Evolutionary conservation across 2,113 vertebrate genomes (phyloP).

Genomic region (Oryzias melastigma): DNA sequence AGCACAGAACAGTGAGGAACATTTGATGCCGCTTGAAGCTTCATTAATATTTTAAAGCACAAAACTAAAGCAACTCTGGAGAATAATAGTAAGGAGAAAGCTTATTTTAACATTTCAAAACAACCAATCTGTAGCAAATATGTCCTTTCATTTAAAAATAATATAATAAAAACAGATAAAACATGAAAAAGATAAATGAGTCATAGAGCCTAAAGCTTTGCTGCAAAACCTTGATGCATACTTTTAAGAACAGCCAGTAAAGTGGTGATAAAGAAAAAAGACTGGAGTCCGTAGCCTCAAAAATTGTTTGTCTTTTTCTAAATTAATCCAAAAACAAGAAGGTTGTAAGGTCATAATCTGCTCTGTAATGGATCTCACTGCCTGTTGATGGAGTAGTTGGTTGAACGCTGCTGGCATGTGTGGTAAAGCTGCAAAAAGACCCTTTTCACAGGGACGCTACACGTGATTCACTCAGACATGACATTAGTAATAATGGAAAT

Average conservation of each 20-base stretch:
- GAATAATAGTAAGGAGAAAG: too few relatives aligned
- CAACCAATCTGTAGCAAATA: too few relatives aligned
- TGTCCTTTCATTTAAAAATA: too few relatives aligned
- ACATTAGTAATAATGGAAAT: conserved; percentile 21
- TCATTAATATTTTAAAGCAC: too few relatives aligned
- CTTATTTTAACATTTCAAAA: too few relatives aligned
- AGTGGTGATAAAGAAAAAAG: conserved; percentile 16
- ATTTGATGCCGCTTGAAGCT: too few relatives aligned
- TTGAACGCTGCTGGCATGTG: conserved; percentile 15
- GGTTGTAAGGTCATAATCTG: conserved; percentile 42
- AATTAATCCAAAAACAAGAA: conserved; percentile 10
- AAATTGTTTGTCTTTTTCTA: conserved; percentile 42
- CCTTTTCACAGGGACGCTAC: conserved; percentile 14
- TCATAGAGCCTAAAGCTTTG: too few relatives aligned
- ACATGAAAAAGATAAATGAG: too few relatives aligned
- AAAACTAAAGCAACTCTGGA: too few relatives aligned
- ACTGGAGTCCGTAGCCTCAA: conserved; percentile 10
- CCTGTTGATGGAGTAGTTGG: conserved; percentile 22
- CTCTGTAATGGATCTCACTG: conserved; percentile 41
- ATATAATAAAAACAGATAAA: too few relatives aligned
- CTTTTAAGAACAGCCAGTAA: conserved; percentile 2
- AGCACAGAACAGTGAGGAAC: too few relatives aligned
- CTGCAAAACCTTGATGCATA: too few relatives aligned
- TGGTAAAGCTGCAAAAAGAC: conserved; percentile 16
- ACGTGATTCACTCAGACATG: conserved; percentile 19